A percentile compares a stretch with the other conserved stretches of the same genome.
phyloP scores from a whole-genome alignment of 2,113 vertebrate genomes.

The Mixornis gularis region DNA sequence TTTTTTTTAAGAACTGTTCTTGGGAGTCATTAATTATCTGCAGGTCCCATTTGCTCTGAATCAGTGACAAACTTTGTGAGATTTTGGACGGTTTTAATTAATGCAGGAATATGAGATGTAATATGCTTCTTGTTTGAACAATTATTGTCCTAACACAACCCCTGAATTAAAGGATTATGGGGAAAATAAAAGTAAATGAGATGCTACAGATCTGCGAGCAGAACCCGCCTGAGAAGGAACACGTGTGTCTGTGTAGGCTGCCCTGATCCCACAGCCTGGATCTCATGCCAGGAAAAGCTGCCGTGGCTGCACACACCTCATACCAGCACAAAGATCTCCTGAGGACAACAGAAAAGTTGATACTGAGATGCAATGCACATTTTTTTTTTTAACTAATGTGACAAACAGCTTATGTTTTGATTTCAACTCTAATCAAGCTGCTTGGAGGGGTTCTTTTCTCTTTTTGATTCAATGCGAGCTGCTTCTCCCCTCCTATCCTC shows the following conservation, averaged over 20 bases:
- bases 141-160: constrained; percentile 32
- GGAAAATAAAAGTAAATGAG: neutral
- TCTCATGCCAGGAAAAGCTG: neutral
- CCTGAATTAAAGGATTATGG: constrained; percentile 24
- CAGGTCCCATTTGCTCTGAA: constrained; percentile 34
- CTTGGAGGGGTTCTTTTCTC: neutral
- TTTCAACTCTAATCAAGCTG: neutral
- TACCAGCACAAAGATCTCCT: neutral
- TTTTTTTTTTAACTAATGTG: neutral
- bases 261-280: neutral
- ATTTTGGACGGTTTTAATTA: constrained; percentile 57
- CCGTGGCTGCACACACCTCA: neutral
- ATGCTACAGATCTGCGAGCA: neutral
- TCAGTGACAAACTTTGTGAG: constrained; percentile 53
- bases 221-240: neutral
- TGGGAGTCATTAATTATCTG: constrained; percentile 65
- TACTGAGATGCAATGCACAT: neutral
- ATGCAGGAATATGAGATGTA: constrained; percentile 22
- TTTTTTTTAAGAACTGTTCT: constrained; percentile 44
- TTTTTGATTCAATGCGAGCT: neutral
- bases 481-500: neutral
- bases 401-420: neutral
- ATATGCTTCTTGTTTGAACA: constrained; percentile 23
- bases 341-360: neutral
- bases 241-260: neutral